phyloP scores from a whole-genome alignment of 2,797 vertebrate genomes.

The Sebastes alutus region DNA sequence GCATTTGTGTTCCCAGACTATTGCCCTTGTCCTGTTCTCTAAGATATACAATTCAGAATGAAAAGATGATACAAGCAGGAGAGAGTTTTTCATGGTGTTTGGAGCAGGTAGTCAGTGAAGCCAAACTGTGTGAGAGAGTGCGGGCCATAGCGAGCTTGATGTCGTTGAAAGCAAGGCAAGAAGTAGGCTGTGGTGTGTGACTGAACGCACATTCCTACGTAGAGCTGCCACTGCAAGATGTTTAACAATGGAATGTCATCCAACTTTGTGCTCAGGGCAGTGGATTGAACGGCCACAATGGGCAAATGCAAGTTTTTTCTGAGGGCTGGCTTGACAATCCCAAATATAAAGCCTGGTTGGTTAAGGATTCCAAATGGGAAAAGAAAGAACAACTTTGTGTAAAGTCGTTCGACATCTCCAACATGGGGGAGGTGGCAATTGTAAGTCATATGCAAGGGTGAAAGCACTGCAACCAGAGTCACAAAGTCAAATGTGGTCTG shows the following conservation, averaged over 20 bases:
- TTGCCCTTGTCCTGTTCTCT: background rate
- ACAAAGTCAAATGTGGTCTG: background rate
- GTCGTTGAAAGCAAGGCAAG: background rate
- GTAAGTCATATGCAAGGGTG: background rate
- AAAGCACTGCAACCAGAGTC: background rate
- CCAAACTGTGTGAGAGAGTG: background rate
- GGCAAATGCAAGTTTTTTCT: too few relatives aligned
- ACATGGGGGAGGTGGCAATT: background rate
- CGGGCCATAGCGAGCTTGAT: fast-evolving
- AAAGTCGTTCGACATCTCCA: background rate
- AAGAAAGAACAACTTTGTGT: background rate
- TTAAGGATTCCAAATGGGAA: background rate
- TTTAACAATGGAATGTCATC: background rate
- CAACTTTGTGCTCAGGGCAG: background rate
- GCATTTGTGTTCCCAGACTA: background rate
- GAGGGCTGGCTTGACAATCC: background rate
- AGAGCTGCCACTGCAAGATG: background rate
- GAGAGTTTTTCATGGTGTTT: background rate
- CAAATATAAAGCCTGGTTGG: background rate
- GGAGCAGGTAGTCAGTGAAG: background rate
- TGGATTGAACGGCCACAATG: background rate
- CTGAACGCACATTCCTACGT: background rate
- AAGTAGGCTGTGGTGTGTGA: background rate
- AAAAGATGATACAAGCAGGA: background rate
- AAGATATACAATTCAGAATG: background rate